Evolutionary conservation across 2,888 invertebrate species (phyloP).

Genomic region (Coenonympha glycerion): DNA sequence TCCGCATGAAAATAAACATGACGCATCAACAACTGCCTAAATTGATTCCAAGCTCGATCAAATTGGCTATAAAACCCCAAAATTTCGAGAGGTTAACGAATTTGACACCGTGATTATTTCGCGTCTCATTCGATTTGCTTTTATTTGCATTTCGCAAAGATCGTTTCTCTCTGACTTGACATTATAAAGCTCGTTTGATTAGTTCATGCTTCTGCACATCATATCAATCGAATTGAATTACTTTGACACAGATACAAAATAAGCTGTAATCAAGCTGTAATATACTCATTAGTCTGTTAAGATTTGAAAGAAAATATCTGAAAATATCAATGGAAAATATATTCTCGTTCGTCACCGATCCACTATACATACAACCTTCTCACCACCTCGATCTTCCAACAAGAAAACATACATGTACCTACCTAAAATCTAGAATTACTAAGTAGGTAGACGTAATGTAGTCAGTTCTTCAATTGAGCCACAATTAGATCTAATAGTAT

Average conservation of each 20-base stretch:
- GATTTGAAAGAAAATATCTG: too few species aligned
- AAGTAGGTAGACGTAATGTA: neutral
- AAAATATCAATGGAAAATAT: too few species aligned
- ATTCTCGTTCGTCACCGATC: too few species aligned
- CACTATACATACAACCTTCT: too few species aligned
- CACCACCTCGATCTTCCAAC: too few species aligned
- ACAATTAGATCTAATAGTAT: neutral
- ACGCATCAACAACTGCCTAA: slow-evolving; percentile 25
- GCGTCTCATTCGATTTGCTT: slow-evolving; percentile 21
- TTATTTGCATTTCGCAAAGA: slow-evolving; percentile 9
- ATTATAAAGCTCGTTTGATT: neutral
- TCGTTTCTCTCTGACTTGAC: neutral
- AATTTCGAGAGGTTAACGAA: slow-evolving; percentile 48
- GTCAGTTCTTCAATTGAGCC: neutral
- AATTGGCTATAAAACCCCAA: slow-evolving; percentile 37
- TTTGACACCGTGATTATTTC: slow-evolving; percentile 37
- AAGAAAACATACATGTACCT: neutral
- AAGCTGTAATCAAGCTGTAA: too few species aligned
- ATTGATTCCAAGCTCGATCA: slow-evolving; percentile 40
- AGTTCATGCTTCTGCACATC: neutral
- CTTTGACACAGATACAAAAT: neutral
- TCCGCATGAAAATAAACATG: slow-evolving; percentile 13
- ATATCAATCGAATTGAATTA: neutral
- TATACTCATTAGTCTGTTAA: too few species aligned
- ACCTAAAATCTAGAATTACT: neutral